Evolutionary conservation across 2,113 vertebrate genomes (phyloP).

Genomic region (Sander lucioperca): DNA sequence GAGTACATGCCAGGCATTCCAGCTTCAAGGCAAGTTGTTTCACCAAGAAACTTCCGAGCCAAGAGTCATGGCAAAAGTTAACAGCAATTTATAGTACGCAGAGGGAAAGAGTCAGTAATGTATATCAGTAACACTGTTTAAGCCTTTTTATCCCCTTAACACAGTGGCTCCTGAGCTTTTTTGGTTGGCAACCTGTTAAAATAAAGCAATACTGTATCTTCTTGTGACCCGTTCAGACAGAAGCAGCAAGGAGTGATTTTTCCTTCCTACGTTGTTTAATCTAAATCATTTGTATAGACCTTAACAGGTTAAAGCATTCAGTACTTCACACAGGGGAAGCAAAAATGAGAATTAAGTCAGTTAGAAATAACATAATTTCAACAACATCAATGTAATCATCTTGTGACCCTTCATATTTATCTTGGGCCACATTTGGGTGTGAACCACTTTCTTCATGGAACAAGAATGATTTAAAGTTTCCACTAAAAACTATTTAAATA

Average conservation of each 20-base stretch:
- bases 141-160: not conserved
- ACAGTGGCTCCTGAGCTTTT: not conserved
- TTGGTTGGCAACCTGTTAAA: not conserved
- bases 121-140: not conserved
- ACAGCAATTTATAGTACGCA: not conserved
- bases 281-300: not conserved
- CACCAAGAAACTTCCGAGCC: not conserved
- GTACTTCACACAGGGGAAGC: too few species aligned
- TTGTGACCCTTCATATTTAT: too few species aligned
- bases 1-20: conserved; percentile 7
- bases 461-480: not conserved
- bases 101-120: not conserved
- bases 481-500: too few species aligned
- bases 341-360: too few species aligned
- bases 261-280: not conserved
- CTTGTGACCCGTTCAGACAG: not conserved
- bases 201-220: not conserved
- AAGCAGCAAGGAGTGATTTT: not conserved
- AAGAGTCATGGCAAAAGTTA: not conserved
- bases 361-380: not conserved
- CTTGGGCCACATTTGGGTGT: not conserved
- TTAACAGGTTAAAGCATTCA: too few species aligned
- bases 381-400: not conserved
- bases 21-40: not conserved
- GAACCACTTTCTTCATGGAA: not conserved